Percentiles rank a stretch among this genome's conserved stretches.
Evolutionary conservation across 2,797 vertebrate species (phyloP).

Genomic region (Melanotaenia nigrans): DNA sequence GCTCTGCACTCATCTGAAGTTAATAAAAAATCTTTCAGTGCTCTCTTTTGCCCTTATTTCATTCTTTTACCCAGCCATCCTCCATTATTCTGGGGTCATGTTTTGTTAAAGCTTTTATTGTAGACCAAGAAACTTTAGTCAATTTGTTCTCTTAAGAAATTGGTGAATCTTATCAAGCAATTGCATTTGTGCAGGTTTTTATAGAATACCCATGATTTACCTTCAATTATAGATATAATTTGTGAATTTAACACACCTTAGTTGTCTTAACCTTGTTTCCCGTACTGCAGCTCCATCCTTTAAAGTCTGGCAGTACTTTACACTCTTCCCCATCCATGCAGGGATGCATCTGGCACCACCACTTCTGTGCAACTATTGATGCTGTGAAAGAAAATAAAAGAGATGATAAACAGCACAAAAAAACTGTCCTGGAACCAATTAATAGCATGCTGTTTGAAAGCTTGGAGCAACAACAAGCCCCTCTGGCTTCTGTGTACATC

Average conservation of each 20-base stretch:
- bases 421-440: conserved; percentile 32
- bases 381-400: conserved; percentile 78
- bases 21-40: conserved; percentile 38
- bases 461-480: conserved; percentile 24
- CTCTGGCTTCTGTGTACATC: conserved; percentile 28
- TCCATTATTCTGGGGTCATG: conserved; percentile 36
- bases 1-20: conserved; percentile 45
- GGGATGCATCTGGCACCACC: conserved; percentile 99
- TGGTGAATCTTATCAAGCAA: conserved; percentile 2
- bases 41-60: conserved; percentile 32
- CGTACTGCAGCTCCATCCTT: conserved; percentile 98
- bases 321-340: conserved; percentile 96
- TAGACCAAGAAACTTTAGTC: background rate
- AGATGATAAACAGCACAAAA: background rate
- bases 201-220: background rate
- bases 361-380: conserved; percentile 96
- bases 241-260: conserved; percentile 84
- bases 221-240: no score
- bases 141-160: conserved; percentile 8
- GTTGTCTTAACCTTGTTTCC: conserved; percentile 98
- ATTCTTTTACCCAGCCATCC: conserved; percentile 17
- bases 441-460: conserved; percentile 29
- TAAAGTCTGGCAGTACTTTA: conserved; percentile 95
- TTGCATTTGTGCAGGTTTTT: background rate
- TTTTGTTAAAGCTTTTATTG: conserved; percentile 18